phyloP scores from a whole-genome alignment of 2,113 vertebrate species.

The Silurus glanis region DNA sequence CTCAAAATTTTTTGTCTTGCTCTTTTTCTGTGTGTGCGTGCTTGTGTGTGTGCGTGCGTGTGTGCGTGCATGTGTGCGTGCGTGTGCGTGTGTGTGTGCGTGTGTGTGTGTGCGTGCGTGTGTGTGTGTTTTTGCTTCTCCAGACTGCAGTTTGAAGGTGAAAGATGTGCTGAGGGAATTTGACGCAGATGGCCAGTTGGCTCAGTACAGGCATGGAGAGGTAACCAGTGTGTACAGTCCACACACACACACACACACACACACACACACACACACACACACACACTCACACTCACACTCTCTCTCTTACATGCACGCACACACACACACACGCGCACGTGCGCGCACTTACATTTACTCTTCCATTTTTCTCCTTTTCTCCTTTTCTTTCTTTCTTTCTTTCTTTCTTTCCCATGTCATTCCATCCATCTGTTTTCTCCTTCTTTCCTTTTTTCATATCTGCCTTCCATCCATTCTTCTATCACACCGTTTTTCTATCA shows the following conservation, averaged over 20 bases:
- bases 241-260: not conserved
- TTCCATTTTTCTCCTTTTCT: too few relatives aligned
- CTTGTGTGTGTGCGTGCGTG: constrained; percentile 33
- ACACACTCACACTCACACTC: too few relatives aligned
- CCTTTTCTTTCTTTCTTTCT: too few relatives aligned
- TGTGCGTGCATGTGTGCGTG: constrained; percentile 49
- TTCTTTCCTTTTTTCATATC: too few relatives aligned
- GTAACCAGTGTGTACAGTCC: constrained; percentile 60
- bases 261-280: not conserved
- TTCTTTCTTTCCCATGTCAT: too few relatives aligned
- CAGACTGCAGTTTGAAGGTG: constrained; percentile 87
- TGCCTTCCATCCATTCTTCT: too few relatives aligned
- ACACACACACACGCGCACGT: too few relatives aligned
- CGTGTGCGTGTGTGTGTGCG: constrained; percentile 22
- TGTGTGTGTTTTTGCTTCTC: constrained; percentile 44
- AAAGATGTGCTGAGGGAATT: constrained; percentile 87
- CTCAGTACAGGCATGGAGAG: constrained; percentile 78
- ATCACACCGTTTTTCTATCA: too few relatives aligned
- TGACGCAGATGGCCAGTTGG: constrained; percentile 74
- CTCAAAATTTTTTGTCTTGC: not conserved
- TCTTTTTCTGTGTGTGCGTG: not conserved
- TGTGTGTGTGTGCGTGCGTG: constrained; percentile 46
- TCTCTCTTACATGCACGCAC: too few relatives aligned
- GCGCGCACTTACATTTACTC: too few relatives aligned
- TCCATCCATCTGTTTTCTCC: too few relatives aligned